Evolutionary conservation across 2,888 invertebrate genomes (phyloP).

Genomic region (Zelleria hepariella): DNA sequence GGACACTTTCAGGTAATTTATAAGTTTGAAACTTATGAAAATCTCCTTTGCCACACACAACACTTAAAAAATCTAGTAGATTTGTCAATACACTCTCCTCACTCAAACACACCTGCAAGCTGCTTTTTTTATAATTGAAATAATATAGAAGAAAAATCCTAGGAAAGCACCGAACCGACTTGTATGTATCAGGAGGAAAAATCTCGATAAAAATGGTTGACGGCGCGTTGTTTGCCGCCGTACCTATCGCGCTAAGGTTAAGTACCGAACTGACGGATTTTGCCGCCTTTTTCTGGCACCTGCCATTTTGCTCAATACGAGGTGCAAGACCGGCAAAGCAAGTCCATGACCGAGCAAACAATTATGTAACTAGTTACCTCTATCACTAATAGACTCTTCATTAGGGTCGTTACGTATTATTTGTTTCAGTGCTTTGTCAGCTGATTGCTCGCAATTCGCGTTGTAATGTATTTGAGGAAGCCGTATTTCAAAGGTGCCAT

Average conservation of each 20-base stretch:
- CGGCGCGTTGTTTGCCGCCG: slow-evolving; percentile 7
- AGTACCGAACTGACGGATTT: slow-evolving; percentile 18
- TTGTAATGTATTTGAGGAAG: too few relatives aligned
- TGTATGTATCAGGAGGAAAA: background rate
- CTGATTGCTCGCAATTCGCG: too few relatives aligned
- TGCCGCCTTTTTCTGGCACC: slow-evolving; percentile 21
- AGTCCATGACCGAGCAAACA: background rate
- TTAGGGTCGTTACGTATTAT: background rate
- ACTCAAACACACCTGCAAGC: background rate
- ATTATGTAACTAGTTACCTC: background rate
- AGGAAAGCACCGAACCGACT: background rate
- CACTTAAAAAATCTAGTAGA: too few relatives aligned
- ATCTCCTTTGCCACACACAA: too few relatives aligned
- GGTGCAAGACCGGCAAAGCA: background rate
- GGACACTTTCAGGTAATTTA: too few relatives aligned
- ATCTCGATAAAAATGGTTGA: background rate
- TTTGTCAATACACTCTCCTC: too few relatives aligned
- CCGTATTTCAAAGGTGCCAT: too few relatives aligned
- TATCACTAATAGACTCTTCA: background rate
- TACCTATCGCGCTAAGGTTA: slow-evolving; percentile 18
- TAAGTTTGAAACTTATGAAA: too few relatives aligned
- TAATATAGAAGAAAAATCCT: background rate
- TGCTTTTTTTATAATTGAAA: background rate
- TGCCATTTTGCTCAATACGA: background rate
- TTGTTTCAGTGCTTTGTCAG: background rate